These are phyloP conservation scores for Cecidostiba fungosa DNA, from an alignment of 2,888 invertebrate species.

Conservation along the genomic window DNA sequence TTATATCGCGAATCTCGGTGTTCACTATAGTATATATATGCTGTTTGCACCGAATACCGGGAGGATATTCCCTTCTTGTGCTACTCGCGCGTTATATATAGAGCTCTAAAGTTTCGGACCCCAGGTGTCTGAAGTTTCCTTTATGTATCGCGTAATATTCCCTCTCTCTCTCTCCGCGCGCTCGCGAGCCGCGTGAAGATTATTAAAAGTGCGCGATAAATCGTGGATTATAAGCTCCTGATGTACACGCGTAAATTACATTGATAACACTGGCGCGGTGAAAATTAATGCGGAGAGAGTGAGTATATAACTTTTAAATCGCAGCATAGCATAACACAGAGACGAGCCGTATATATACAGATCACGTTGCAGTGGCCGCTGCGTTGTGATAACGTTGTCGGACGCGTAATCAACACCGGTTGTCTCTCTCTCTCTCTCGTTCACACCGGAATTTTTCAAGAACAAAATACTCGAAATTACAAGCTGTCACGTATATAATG, in stretches of 20 bases:
- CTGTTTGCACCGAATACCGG: not conserved
- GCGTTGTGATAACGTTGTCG: not conserved
- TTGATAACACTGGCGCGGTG: not conserved
- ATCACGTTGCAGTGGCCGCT: not conserved
- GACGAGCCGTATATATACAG: not conserved
- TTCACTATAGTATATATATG: no score
- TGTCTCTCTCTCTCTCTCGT: no score
- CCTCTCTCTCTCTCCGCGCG: not conserved
- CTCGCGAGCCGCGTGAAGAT: not conserved
- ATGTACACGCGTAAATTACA: not conserved
- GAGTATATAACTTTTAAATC: not conserved
- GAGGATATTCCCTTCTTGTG: not conserved
- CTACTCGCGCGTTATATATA: not conserved
- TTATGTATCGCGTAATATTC: conserved; percentile 30
- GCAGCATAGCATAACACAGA: not conserved
- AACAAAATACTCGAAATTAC: no score
- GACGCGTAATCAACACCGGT: not conserved
- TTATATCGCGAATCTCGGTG: not conserved
- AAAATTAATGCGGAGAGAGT: not conserved
- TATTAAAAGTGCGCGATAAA: conserved; percentile 2
- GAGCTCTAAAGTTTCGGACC: conserved; percentile 50
- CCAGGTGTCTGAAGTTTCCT: conserved; percentile 48
- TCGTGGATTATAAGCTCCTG: not conserved
- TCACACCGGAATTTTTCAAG: not conserved
- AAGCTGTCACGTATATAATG: no score